Base-by-base conservation (phyloP, 2,888 invertebrate genomes). In the Eilema griseolum region DNA sequence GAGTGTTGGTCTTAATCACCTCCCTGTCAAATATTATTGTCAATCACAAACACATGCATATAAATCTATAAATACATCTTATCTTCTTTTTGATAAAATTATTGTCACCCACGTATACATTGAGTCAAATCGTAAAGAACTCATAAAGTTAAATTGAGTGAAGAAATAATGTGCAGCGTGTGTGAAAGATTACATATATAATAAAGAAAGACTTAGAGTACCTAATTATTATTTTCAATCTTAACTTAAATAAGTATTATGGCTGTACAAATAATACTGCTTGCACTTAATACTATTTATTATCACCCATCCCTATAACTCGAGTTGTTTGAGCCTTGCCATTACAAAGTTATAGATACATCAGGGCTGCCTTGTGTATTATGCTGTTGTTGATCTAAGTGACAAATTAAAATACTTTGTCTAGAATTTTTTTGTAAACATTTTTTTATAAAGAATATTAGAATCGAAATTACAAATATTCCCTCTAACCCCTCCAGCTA, bases 21-120 rank as follows among this genome's bases (percentile, higher is more conserved):
- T 67, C 67, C 64, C 70, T 84, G 75, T 84, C 80, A 76, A 56
- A 67, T 76, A 75, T 84, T 87, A 87, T 87, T 88, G 86, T 87
- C 86, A 60, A 68, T 65, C 65, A 71, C 70, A 24, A 70, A 61
- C 52, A 65, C 33, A 56, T 60, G 16, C 20, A 59, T 52, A 24
- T 52, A 67, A 60, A 23, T 64, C n/a, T 46, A 62, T 16, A 28
- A 62, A 37, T 56, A 37, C 24, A 56, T 2, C 23, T 61, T 33
- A 31, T 52, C 24, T 41, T 26, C 24, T 59, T 23, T 46, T 60
- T 11, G 12, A 26, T 28, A 61, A 66, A 24, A 46, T 65, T 75
- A 73, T 69, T 72, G 67, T 75, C 70, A 57, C 57, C 63, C 66
- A 66, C 70, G n/a, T 59, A 46, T 14, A 65, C 24, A 61, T 65